Conservation (phyloP, 2,797 vertebrate genomes). For the Psittacula derbiana region DNA sequence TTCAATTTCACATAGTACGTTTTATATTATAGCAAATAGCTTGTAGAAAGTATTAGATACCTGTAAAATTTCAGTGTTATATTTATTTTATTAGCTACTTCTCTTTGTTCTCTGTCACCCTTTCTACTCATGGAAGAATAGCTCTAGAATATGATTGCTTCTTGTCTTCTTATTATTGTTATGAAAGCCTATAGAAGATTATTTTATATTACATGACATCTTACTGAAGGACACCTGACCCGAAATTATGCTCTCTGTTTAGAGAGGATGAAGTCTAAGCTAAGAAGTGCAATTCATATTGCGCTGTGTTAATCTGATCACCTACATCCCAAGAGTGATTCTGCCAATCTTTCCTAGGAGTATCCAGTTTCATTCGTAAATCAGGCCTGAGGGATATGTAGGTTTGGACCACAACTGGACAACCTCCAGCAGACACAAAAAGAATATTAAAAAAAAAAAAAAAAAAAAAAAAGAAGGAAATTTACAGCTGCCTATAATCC, state of each 20-base stretch:
- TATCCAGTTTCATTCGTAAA: neutral
- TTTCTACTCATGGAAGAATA: neutral
- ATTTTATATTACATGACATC: neutral
- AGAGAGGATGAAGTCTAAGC: neutral
- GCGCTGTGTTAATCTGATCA: neutral
- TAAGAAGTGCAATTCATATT: neutral
- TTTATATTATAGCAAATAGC: neutral
- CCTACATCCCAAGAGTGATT: neutral
- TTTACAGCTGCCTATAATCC: no score
- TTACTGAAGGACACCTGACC: neutral
- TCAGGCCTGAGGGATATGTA: neutral
- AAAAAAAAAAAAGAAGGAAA: no score
- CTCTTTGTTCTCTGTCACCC: neutral
- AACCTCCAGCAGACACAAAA: no score
- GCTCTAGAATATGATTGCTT: neutral
- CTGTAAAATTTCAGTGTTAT: neutral
- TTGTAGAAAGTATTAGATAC: neutral
- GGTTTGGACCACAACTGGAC: neutral
- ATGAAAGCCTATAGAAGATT: neutral
- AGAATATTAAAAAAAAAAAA: no score
- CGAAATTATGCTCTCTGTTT: neutral
- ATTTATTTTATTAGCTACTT: neutral
- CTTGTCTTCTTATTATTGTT: neutral
- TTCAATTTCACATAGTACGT: neutral
- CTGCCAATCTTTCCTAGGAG: neutral